A percentile compares a stretch with the other conserved stretches of the same genome.
These are phyloP conservation scores for Petrocephalus microphthalmus DNA, from an alignment of 2,113 vertebrate genomes.

Conservation along the genomic window DNA sequence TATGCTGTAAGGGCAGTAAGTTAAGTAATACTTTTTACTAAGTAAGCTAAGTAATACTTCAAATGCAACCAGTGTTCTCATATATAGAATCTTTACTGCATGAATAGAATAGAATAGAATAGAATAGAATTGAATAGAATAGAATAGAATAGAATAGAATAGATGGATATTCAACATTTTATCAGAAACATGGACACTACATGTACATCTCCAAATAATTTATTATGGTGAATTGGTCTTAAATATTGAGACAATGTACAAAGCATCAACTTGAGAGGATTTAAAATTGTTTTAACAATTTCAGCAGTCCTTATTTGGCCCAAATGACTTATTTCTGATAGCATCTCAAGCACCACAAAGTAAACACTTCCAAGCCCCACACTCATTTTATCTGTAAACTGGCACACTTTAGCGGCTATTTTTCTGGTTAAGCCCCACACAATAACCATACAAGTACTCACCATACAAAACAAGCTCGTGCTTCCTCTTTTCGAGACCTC, in stretches of 20 bases:
- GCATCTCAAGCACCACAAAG: not conserved
- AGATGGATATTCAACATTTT: not conserved
- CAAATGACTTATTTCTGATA: not conserved
- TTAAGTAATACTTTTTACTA: not conserved
- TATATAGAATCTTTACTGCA: not conserved
- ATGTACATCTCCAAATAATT: not conserved
- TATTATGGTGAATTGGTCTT: not conserved
- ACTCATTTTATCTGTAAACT: not conserved
- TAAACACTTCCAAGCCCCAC: not conserved
- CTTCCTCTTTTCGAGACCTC: constrained; percentile 22
- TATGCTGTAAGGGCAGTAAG: not conserved
- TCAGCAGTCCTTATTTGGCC: not conserved
- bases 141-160: not conserved
- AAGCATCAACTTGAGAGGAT: not conserved
- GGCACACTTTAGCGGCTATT: not conserved
- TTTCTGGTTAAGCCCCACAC: not conserved
- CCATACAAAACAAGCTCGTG: constrained; percentile 42
- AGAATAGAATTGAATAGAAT: not conserved
- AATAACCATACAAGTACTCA: constrained; percentile 39
- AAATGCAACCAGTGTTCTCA: not conserved
- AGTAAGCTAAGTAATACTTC: too few species aligned
- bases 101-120: not conserved
- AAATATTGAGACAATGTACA: not conserved
- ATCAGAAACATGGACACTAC: not conserved
- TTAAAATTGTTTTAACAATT: not conserved